Base-by-base conservation (phyloP, 2,797 vertebrate species). In the Pempheris klunzingeri region DNA sequence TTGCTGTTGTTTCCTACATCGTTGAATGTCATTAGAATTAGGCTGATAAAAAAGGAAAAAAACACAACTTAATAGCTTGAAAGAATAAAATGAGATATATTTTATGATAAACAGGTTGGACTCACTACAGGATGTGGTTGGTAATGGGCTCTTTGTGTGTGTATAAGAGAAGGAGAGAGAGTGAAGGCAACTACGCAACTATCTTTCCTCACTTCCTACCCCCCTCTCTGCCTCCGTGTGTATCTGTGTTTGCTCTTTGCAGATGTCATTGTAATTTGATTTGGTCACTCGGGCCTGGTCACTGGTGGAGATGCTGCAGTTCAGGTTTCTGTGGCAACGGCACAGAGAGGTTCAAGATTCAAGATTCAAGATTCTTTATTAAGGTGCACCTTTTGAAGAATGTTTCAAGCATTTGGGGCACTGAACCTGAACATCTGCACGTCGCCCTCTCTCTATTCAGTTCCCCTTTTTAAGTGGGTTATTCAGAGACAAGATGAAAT, bases 221-320 rank as follows among this genome's bases (percentile, higher is more conserved):
- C 12, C 18, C 24, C 8, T 63, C 2, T 50, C 17, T 49, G 9
- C 20, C 4, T 38, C 17, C 10, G 0, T 47, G 17, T 77, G 2
- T 24, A 9, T 46, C n/a, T 26, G n/a, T 32, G 39, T 66, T 68
- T 74, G 58, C 30, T 52, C 12, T 80, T 34, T 71, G 65, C 72
- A 78, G 52, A 72, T 68, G 34, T 66, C 54, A 6, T 64, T 9
- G 26, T 70, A 52, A 81, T 79, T 67, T 46, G 9, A 82, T 75
- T 77, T 57, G 20, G 17, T 71, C 52, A 24, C 26, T 43, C n/a
- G 60, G 57, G 5, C 22, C 46, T 61, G 61, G 49, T 72, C 54
- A 61, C 38, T 18, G 3, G n/a, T 49, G 57, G 53, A 52, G 62
- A 70, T 67, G 74, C 70, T 73, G 57, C 3, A 10, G 26, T 17